Evolutionary conservation across 2,113 vertebrate genomes (phyloP).

Genomic region (Phylloscopus trochilus): DNA sequence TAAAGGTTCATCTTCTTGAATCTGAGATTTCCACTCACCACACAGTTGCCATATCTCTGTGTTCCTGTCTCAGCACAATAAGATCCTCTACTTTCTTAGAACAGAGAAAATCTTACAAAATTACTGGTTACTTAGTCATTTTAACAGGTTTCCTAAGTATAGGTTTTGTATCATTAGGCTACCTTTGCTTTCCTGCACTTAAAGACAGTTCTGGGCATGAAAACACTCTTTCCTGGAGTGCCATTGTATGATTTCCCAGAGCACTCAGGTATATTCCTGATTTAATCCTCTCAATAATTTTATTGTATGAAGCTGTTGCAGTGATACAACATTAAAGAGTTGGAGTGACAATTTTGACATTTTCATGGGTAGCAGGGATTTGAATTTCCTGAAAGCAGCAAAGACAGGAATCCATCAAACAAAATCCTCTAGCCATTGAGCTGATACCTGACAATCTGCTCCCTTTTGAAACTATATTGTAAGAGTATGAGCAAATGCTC

Average conservation of each 20-base stretch:
- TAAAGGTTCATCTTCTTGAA: not conserved
- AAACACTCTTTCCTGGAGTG: rapidly evolving
- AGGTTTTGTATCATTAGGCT: not conserved
- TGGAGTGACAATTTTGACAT: not conserved
- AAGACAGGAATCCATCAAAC: not conserved
- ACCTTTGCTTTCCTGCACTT: not conserved
- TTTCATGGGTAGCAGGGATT: not conserved
- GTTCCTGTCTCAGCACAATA: not conserved
- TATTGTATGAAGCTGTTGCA: not conserved
- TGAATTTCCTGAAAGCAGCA: not conserved
- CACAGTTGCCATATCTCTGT: not conserved
- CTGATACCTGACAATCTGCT: not conserved
- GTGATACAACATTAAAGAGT: not conserved
- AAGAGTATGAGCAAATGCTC: not conserved
- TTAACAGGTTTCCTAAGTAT: not conserved
- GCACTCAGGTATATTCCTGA: not conserved
- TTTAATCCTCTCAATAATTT: not conserved
- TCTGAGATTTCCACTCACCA: not conserved
- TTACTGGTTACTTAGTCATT: not conserved
- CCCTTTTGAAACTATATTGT: not conserved
- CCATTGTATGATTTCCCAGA: too few species aligned
- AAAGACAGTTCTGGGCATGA: not conserved
- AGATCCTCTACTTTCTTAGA: not conserved
- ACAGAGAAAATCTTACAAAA: not conserved
- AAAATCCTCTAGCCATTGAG: not conserved